A percentile compares a stretch with the other conserved stretches of the same genome.
Conservation (phyloP, 1,140 invertebrate species). For the Marisa cornuarietis region DNA sequence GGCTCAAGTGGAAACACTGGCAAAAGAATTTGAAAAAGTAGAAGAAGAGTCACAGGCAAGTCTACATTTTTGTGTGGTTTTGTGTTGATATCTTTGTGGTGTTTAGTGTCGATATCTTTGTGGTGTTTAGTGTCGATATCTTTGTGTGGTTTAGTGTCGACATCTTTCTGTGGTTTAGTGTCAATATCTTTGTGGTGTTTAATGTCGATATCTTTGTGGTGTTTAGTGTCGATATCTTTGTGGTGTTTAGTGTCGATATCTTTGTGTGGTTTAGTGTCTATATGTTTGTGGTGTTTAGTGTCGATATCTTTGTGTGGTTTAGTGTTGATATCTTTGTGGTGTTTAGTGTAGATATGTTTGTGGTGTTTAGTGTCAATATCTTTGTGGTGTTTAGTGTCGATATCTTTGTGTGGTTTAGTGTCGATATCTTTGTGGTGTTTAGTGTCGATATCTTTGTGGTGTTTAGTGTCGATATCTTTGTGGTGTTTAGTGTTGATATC, state of each 20-base stretch:
- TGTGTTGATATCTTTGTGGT: not conserved
- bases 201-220: conserved; percentile 1
- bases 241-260: conserved; percentile 8
- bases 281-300: not conserved
- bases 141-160: not conserved
- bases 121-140: conserved; percentile 4
- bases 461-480: not conserved
- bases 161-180: not conserved
- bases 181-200: not conserved
- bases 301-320: not conserved
- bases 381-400: not conserved
- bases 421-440: conserved; percentile 6
- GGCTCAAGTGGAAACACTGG: conserved; percentile 78
- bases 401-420: conserved; percentile 1
- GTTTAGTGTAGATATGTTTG: conserved; percentile 7
- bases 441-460: conserved; percentile 9
- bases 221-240: conserved; percentile 14
- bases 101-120: conserved; percentile 1
- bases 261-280: not conserved
- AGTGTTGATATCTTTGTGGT: not conserved
- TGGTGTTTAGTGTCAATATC: not conserved
- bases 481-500: not conserved
- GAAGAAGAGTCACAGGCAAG: conserved; percentile 77
- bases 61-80: conserved; percentile 3
- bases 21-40: conserved; percentile 81